Percentiles rank a stretch among this genome's conserved stretches.
Conservation (phyloP, 2,113 vertebrate genomes). For the Clarias magur region DNA sequence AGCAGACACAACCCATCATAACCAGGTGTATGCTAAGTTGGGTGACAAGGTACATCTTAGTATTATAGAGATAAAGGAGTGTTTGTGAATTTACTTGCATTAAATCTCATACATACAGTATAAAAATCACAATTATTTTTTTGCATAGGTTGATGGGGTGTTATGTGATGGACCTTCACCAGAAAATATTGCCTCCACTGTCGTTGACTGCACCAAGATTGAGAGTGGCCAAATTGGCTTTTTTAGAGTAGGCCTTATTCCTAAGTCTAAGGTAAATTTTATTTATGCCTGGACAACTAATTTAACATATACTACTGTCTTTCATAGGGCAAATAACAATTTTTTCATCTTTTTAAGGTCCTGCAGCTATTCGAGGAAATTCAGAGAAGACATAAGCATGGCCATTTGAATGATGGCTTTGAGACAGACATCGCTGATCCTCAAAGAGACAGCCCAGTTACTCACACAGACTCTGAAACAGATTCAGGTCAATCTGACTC, state of each 20-base stretch:
- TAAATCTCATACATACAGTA: neutral
- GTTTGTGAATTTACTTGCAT: neutral
- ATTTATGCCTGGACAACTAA: neutral
- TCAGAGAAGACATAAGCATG: conserved; percentile 67
- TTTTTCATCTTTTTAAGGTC: conserved; percentile 67
- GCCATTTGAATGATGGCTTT: conserved; percentile 67
- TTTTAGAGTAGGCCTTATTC: conserved; percentile 85
- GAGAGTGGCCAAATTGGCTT: conserved; percentile 80
- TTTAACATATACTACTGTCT: neutral
- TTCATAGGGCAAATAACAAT: neutral
- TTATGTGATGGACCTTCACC: conserved; percentile 86
- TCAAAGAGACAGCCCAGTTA: neutral
- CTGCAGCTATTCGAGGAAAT: conserved; percentile 83
- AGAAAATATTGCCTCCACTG: conserved; percentile 87
- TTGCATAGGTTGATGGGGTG: conserved; percentile 81
- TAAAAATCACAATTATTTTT: neutral
- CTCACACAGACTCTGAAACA: conserved; percentile 22
- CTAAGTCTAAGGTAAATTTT: conserved; percentile 81
- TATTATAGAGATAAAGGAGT: neutral
- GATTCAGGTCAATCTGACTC: conserved; percentile 30
- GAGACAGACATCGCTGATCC: conserved; percentile 60
- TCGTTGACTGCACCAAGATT: conserved; percentile 90
- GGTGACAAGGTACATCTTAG: conserved; percentile 77
- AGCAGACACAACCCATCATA: conserved; percentile 90
- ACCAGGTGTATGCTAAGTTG: conserved; percentile 87